Conservation (phyloP, 2,113 vertebrate species). For the Euleptes europaea region DNA sequence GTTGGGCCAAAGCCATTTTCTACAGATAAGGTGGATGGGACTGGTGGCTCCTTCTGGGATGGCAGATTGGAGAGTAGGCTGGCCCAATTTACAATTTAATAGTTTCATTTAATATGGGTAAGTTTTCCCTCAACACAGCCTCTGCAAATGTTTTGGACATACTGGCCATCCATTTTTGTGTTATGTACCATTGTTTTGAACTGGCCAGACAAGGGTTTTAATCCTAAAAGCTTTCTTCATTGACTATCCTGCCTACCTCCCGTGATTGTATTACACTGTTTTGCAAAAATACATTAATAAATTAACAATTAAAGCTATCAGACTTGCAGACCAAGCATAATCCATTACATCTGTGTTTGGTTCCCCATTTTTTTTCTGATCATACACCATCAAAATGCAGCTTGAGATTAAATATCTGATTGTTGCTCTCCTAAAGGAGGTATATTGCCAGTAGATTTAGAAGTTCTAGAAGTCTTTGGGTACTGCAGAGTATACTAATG, state of each 20-base stretch:
- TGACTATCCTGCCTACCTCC: background rate
- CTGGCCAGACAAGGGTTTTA: background rate
- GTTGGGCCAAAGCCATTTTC: background rate
- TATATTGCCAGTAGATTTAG: background rate
- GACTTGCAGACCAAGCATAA: background rate
- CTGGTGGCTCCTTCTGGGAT: background rate
- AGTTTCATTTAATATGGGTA: background rate
- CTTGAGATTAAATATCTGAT: background rate
- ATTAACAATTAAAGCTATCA: background rate
- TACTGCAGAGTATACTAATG: background rate
- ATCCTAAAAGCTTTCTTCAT: background rate
- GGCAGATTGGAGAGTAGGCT: background rate
- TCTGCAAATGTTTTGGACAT: background rate
- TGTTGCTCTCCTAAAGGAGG: background rate
- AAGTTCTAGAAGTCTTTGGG: background rate
- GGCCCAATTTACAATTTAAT: background rate
- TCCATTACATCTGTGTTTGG: background rate
- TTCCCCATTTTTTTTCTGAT: background rate
- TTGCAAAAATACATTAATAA: background rate
- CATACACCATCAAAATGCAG: background rate
- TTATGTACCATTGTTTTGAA: background rate
- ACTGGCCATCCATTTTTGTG: background rate
- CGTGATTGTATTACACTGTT: background rate
- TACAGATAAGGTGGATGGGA: background rate
- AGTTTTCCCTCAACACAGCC: background rate